A percentile compares a stretch with the other conserved stretches of the same genome.
These are phyloP conservation scores for Arnoldichthys spilopterus DNA, from an alignment of 2,797 vertebrate genomes.

Conservation along the genomic window DNA sequence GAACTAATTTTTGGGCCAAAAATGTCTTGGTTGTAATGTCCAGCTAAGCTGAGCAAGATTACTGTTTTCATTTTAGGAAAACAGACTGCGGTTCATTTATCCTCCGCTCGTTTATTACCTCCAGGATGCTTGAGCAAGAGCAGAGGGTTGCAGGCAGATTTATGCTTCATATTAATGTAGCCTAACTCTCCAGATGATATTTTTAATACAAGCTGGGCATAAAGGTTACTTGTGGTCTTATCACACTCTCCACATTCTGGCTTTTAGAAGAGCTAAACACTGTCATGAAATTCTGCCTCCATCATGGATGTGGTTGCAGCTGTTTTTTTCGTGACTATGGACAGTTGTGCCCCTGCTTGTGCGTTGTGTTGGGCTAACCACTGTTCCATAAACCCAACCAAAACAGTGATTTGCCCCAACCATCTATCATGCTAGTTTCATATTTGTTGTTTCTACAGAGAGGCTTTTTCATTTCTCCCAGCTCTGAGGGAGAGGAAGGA, in stretches of 20 bases:
- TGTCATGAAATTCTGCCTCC: neutral
- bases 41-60: slow-evolving; percentile 35
- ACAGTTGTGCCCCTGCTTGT: slow-evolving; percentile 1
- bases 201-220: slow-evolving; percentile 7
- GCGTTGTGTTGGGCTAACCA: neutral
- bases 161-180: slow-evolving; percentile 32
- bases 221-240: neutral
- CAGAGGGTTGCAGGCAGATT: slow-evolving; percentile 3
- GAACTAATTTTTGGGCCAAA: slow-evolving; percentile 26
- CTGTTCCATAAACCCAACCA: slow-evolving; percentile 7
- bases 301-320: neutral
- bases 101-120: slow-evolving; percentile 25
- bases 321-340: neutral
- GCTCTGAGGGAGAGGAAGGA: slow-evolving; percentile 37
- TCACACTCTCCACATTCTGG: neutral
- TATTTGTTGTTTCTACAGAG: slow-evolving; percentile 39
- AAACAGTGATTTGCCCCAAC: slow-evolving; percentile 1
- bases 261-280: neutral
- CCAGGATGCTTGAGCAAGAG: slow-evolving; percentile 39
- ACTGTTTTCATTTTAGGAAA: slow-evolving; percentile 45
- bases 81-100: slow-evolving; percentile 36
- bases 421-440: slow-evolving; percentile 35
- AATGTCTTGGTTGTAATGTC: slow-evolving; percentile 28
- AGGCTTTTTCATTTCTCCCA: slow-evolving; percentile 39
- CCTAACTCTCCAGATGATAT: neutral